Base-by-base conservation (phyloP, 1,140 invertebrate genomes). In the Alviniconcha marisindica region DNA sequence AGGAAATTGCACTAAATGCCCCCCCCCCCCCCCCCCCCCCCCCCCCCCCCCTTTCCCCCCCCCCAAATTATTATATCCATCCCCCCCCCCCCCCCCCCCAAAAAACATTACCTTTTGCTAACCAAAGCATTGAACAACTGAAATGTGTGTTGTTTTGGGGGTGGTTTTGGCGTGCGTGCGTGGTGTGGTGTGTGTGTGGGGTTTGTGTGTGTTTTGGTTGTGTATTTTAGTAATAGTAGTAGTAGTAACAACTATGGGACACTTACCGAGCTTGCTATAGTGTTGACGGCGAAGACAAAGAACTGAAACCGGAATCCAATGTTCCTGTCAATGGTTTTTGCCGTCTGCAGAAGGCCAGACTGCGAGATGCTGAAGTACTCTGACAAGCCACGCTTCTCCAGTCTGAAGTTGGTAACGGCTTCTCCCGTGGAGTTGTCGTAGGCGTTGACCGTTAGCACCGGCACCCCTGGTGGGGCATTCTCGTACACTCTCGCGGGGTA, bases 401-500 rank as follows among this genome's bases (percentile, higher is more conserved):
- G 78, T 5, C 69, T 38, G 18, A 87, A 82, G 18, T 80, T 63
- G 31, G 82, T 73, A 2, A 87, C 51, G 0, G 83, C 69, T 38
- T 81, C 36, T 1, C 85, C 84, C 24, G 87, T 86, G 42, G 77
- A 77, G 38, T 86, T 82, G 78, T 88, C 86, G 69, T 87, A 87
- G 10, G 81, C 87, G 3, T 51, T 83, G 2, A 89, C 85, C 31
- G 84, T 87, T 1, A 88, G 78, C 24, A 87, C 83, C 1, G 81
- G 77, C 1, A 84, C 84, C 33, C 78, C 83, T 4, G 84, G 74
- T 10, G 86, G 85, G 0, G 88, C 86, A 36, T 86, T 86, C 36
- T 84, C 40, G 60, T 89, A 86, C 15, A 89, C 83, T 28, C 86
- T 33, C 3, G 86, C 86, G 12, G 87, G 86, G 56, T 87, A 84